Conservation (phyloP, 2,113 vertebrate genomes). For the Lynx canadensis region DNA sequence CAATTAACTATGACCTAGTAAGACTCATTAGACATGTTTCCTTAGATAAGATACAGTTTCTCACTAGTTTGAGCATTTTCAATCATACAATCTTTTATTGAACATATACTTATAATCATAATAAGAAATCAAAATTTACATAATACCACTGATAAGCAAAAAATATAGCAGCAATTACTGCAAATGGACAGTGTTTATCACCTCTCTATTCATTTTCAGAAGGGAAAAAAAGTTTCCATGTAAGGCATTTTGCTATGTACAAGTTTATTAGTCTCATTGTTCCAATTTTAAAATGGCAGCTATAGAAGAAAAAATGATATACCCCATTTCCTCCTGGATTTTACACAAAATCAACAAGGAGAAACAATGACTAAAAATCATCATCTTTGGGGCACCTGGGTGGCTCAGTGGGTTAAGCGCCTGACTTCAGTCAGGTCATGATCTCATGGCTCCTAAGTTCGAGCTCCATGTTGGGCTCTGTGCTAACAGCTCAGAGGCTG, state of each 20-base stretch:
- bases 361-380: not conserved
- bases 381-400: not conserved
- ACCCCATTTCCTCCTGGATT: not conserved
- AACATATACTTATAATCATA: not conserved
- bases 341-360: not conserved
- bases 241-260: not conserved
- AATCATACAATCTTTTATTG: not conserved
- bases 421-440: no score
- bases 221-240: not conserved
- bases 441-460: no score
- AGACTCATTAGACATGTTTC: not conserved
- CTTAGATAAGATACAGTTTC: not conserved
- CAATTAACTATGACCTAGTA: not conserved
- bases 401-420: no score
- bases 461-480: no score
- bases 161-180: not conserved
- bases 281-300: not conserved
- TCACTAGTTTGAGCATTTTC: not conserved
- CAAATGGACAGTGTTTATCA: not conserved
- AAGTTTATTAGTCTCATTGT: not conserved
- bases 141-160: not conserved
- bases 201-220: not conserved
- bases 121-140: not conserved
- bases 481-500: no score
- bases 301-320: not conserved